Evolutionary conservation across 2,113 vertebrate species (phyloP), one percentile per base, ranked within the genome.

Genomic region (Centropus bengalensis): DNA sequence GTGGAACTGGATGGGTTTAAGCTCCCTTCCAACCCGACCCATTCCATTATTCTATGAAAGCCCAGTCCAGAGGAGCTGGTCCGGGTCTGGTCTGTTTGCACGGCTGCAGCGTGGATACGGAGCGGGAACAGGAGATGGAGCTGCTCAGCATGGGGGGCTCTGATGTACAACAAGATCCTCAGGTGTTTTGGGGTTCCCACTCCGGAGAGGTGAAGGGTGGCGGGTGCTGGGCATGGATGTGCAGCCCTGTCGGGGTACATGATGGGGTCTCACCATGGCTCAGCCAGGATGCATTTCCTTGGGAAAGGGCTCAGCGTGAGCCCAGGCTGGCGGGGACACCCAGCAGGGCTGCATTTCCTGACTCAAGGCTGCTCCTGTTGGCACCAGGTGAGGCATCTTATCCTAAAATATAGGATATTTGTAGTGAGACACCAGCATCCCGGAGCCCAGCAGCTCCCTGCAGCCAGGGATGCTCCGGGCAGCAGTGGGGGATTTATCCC

Each of bases 341-440:
- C 19, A 8, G 44, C 62, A 13, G 52, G 71, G 71, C 44, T 42
- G 40, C 49, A 6, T 8, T 4, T 4, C 8, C 63, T 33, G 71
- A 28, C 22, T 47, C 19, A 10, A 15, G 17, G 36, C 33, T 26
- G 33, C 60, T 67, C 32, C 38, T 9, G 23, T 9, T 3, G 8
- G 32, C 22, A 8, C 60, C 5, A 2, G 0, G 4, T 0, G 2
- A 59, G 8, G 23, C 2, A 5, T 20, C 44, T 40, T 42, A 19
- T 8, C 73, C 67, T 1, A 6, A 63, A 24, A 24, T 20, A 10
- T 16, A 24, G 9, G 55, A 21, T 12, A 4, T 8, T 36, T 36
- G 36, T 9, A 9, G 70, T 0, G 2, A 54, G 47, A 5, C 79
- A 12, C 2, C 23, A 8, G 44, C 82, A 36, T 23, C 82, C 14